Percentiles rank a stretch among this genome's conserved stretches.
Conservation (phyloP, 2,797 vertebrate species). For the Aselliscus stoliczkanus region DNA sequence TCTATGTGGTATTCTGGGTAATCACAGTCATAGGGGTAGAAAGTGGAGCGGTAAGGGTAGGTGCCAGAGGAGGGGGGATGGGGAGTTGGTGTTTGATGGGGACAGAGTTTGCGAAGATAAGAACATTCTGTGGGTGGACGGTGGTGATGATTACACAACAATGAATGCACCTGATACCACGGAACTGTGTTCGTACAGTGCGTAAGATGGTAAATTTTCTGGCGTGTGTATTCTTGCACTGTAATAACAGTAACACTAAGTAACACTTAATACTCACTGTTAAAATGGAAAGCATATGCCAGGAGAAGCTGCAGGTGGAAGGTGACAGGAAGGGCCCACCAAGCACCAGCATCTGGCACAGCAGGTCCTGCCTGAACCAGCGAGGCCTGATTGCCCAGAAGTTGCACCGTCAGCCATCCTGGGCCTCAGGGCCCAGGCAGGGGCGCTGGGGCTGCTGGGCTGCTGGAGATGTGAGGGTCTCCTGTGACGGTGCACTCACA, state of each 20-base stretch:
- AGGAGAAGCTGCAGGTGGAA: not conserved
- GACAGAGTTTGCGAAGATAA: not conserved
- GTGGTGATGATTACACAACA: not conserved
- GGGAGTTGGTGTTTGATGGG: not conserved
- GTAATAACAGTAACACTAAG: too few species aligned
- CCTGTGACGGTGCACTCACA: not conserved
- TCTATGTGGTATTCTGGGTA: accelerated
- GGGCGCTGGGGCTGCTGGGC: not conserved
- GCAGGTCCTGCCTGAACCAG: not conserved
- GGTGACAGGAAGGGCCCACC: not conserved
- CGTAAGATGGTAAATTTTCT: not conserved
- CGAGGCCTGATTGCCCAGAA: not conserved
- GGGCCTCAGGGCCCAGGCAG: not conserved
- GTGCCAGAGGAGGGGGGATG: too few species aligned
- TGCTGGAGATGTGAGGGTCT: not conserved
- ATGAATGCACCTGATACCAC: too few species aligned
- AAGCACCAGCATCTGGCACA: not conserved
- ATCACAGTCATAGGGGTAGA: not conserved
- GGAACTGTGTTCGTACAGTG: not conserved
- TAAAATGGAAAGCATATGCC: not conserved
- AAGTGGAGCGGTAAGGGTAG: not conserved
- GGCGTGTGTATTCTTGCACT: not conserved
- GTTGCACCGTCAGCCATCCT: not conserved
- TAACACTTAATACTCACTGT: too few species aligned
- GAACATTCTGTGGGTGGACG: not conserved